Evolutionary conservation across 2,113 vertebrate genomes (phyloP).

Genomic region (Pygoscelis adeliae): DNA sequence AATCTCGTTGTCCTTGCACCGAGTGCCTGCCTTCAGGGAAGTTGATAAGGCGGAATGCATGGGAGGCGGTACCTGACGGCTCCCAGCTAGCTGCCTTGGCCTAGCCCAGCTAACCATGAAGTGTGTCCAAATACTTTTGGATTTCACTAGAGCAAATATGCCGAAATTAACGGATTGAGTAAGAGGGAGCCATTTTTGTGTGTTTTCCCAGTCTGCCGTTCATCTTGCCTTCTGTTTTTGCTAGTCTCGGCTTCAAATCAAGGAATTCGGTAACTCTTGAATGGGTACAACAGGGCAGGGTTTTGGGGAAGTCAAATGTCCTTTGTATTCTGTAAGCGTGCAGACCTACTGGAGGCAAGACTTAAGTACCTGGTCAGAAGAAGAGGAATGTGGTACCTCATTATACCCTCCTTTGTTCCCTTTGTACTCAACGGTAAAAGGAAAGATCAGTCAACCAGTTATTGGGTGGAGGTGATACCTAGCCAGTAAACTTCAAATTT

Average conservation of each 20-base stretch:
- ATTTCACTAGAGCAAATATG: neutral
- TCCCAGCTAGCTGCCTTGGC: neutral
- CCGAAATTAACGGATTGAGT: neutral
- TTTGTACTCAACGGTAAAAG: neutral
- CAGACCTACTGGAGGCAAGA: neutral
- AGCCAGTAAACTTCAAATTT: neutral
- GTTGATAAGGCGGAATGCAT: neutral
- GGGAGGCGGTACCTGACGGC: neutral
- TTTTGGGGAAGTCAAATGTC: neutral
- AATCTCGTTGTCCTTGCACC: neutral
- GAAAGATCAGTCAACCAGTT: neutral
- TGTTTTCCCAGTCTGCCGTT: neutral
- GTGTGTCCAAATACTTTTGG: neutral
- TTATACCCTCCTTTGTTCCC: neutral
- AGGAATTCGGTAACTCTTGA: neutral
- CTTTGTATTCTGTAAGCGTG: fast-evolving
- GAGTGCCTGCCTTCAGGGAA: neutral
- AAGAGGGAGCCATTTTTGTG: neutral
- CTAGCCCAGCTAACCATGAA: neutral
- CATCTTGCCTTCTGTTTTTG: neutral
- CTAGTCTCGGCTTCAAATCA: neutral
- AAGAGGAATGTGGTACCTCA: neutral
- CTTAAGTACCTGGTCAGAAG: neutral
- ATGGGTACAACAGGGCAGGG: neutral
- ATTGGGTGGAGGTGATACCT: neutral